Evolutionary conservation across 2,113 vertebrate species (phyloP), one percentile per base, ranked within the genome.

Genomic region (Coturnix japonica): DNA sequence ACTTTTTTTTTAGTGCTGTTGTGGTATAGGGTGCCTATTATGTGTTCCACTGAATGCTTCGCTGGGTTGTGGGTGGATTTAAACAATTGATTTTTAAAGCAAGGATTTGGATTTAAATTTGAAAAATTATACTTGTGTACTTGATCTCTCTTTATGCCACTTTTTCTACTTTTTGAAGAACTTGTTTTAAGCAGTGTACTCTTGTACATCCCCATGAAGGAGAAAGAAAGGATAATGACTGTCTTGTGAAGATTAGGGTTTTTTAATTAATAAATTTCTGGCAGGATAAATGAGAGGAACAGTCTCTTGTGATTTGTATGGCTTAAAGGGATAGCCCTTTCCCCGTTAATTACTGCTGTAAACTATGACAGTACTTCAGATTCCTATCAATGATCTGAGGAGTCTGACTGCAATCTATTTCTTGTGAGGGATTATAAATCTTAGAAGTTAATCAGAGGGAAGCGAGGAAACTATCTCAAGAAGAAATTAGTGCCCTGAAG

Each of bases 391-490:
- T 76, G 63, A 73, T 56, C 35, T 63, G n/a, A 73, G 37, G 82
- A 88, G 22, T 70, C 79, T 86, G 81, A 25, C 64, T 72, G 44
- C 75, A 57, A 51, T 57, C 80, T 78, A 57, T 89, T 97, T 92
- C 81, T 95, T 69, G 61, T 60, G 91, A 78, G 93, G n/a, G 84
- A 72, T 65, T 78, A 82, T 65, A 92, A 95, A 93, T 94, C 93
- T 94, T 91, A 39, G 87, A 91, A 92, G 71, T 82, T 88, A 91
- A 89, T 95, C 64, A 74, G 56, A 83, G 83, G 76, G 60, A 90
- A 85, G 39, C 74, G 85, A 47, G 76, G 71, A 91, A 79, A 77
- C 37, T 91, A 20, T 93, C 93, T 95, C 53, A 95, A 85, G 75
- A 91, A 30, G 64, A 82, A 53, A 82, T 69, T 74, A 73, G 69